These are phyloP conservation scores for Morone saxatilis DNA, from an alignment of 2,113 vertebrate genomes.

Conservation along the genomic window DNA sequence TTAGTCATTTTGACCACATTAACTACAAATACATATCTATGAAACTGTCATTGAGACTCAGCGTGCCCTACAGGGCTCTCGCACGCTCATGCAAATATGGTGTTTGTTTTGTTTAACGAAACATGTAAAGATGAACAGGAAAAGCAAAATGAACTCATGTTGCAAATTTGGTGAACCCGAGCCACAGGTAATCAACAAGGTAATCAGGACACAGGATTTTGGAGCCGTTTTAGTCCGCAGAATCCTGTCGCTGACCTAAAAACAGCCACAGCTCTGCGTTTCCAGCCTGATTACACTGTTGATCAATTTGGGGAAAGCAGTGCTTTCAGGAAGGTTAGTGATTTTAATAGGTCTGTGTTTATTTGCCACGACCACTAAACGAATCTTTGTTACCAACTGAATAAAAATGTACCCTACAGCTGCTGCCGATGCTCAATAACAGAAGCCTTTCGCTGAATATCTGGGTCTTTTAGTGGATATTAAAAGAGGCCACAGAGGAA, in stretches of 20 bases:
- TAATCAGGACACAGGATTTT: neutral
- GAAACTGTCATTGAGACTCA: no score
- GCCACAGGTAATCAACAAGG: neutral
- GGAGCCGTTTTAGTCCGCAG: neutral
- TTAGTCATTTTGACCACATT: neutral
- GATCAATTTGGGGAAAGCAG: constrained; percentile 17
- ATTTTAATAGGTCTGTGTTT: constrained; percentile 30
- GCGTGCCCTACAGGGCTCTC: neutral
- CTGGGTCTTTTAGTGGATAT: neutral
- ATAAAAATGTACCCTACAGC: neutral
- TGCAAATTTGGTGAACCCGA: neutral
- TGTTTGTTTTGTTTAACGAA: neutral
- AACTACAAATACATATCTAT: neutral
- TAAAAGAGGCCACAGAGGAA: neutral
- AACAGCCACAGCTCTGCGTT: constrained; percentile 25
- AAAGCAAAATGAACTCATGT: neutral
- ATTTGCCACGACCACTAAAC: neutral
- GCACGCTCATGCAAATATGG: neutral
- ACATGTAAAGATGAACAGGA: neutral
- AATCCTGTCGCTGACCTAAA: constrained; percentile 46
- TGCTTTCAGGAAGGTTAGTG: constrained; percentile 19
- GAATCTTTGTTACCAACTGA: neutral
- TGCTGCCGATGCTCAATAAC: neutral
- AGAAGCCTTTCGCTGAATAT: neutral
- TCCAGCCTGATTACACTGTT: neutral